Conservation (phyloP, 2,888 invertebrate species). For the Vanessa cardui region DNA sequence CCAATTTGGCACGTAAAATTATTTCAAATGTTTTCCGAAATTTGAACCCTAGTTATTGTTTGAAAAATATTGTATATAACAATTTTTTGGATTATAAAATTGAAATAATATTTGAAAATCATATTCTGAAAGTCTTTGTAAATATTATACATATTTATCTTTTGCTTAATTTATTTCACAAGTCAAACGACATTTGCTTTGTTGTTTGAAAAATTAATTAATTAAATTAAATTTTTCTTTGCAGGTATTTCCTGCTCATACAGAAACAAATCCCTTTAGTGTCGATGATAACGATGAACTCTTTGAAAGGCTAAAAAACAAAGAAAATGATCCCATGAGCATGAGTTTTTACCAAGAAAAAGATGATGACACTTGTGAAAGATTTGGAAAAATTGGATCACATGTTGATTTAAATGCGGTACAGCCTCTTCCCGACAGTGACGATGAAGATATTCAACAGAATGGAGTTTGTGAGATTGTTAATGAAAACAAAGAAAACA, state of each 20-base stretch:
- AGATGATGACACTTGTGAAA: constrained; percentile 79
- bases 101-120: no score
- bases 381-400: constrained; percentile 61
- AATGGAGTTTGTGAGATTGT: constrained; percentile 58
- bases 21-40: no score
- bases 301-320: constrained; percentile 78
- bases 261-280: constrained; percentile 76
- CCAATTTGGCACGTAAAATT: no score
- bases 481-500: constrained; percentile 67
- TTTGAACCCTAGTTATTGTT: no score
- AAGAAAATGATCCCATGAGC: constrained; percentile 85
- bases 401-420: constrained; percentile 84
- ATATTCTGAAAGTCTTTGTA: no score
- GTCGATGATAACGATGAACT: constrained; percentile 73
- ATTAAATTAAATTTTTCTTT: constrained; percentile 35
- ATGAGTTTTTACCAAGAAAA: constrained; percentile 86
- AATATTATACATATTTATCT: no score
- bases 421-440: constrained; percentile 80
- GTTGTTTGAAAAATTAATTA: background rate
- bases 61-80: no score
- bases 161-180: no score
- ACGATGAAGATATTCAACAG: constrained; percentile 70
- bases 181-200: background rate
- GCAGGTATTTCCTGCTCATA: constrained; percentile 75
- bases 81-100: no score